Base-by-base conservation (phyloP, 2,797 vertebrate genomes). In the Myotis findleyi region DNA sequence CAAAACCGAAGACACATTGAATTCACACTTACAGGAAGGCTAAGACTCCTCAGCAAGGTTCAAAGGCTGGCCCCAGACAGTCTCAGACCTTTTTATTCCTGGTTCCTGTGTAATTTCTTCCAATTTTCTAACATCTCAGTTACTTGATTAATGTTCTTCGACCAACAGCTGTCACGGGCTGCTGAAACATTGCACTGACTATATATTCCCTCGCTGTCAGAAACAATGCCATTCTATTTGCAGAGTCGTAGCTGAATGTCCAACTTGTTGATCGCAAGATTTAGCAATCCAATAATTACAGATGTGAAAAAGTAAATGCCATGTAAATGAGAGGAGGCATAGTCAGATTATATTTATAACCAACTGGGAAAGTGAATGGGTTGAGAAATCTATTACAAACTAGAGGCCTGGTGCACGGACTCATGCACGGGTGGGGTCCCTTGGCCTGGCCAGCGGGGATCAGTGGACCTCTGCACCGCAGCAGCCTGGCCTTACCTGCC, bases 31-130 rank as follows among this genome's bases (percentile, higher is more conserved):
- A 57, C 12, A 71, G 64, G 95, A 93, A 93, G 62, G 68, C 64
- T 91, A 51, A 87, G 84, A 85, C n/a, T 92, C 96, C 92, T 87
- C 83, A 18, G 89, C 96, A 96, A 97, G 95, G 88, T 95, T 91
- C 87, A 96, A 94, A 96, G 89, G 76, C 93, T 93, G 80, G 79
- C 59, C 76, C 53, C 5, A 55, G 64, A 86, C 57, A 44, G 76
- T 64, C 91, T 89, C 44, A 53, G 53, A 71, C 89, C 57, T 95
- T 96, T 95, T 91, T 72, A 62, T 80, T 93, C 69, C 80, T 91
- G 82, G 84, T 84, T 87, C 92, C 71, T 87, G 59, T 84, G 59
- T 69, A 87, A 91, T 96, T 96, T 88, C 68, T 87, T 77, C 51
- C 91, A 94, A 93, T 94, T 96, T 91, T 87, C 95, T 81, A 93